These are phyloP conservation scores for Aptenodytes patagonicus DNA, from an alignment of 2,113 vertebrate species.

Conservation along the genomic window DNA sequence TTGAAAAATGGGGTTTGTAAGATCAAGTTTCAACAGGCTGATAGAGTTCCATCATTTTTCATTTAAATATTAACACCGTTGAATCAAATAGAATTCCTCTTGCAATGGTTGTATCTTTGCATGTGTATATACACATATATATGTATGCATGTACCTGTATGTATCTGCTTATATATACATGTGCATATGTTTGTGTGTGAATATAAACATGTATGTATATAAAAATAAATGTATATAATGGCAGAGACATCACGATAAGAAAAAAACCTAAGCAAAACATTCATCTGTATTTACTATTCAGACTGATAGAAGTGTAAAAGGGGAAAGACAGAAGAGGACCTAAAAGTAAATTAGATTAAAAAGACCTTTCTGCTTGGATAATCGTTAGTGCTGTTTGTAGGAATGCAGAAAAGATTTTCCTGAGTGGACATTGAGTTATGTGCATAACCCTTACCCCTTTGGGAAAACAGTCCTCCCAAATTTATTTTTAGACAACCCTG, in stretches of 20 bases:
- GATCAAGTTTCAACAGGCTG: neutral
- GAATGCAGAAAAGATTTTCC: neutral
- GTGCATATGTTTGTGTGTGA: neutral
- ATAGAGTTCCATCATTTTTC: neutral
- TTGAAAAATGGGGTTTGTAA: neutral
- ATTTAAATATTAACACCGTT: neutral
- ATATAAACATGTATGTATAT: neutral
- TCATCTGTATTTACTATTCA: neutral
- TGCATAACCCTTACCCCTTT: neutral
- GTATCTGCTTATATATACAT: neutral
- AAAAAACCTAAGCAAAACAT: neutral
- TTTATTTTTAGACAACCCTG: slow-evolving; percentile 22
- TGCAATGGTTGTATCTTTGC: neutral
- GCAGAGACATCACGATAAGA: neutral
- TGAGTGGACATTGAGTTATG: neutral
- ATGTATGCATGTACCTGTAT: neutral
- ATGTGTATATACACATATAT: neutral
- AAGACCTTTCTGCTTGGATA: neutral
- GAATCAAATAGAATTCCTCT: neutral
- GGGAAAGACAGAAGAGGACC: neutral
- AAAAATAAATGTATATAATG: neutral
- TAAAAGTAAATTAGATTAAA: neutral
- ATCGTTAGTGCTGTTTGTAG: neutral
- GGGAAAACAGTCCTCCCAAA: neutral
- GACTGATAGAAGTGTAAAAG: neutral